phyloP scores from a whole-genome alignment of 2,888 invertebrate species.

The Pasiphila rectangulata region DNA sequence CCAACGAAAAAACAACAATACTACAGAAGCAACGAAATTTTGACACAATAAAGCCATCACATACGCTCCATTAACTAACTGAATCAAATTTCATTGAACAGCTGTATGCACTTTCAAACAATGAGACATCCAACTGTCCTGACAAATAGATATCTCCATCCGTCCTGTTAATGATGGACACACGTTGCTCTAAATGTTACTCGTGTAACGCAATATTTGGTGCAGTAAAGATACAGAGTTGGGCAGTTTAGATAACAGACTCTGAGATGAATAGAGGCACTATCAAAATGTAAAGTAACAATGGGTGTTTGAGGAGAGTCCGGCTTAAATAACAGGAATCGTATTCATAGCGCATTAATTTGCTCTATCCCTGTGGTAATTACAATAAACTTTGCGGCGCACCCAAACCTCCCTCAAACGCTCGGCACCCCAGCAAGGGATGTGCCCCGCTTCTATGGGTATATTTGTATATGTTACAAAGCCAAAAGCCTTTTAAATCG shows the following conservation, averaged over 20 bases:
- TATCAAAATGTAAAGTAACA: slow-evolving; percentile 19
- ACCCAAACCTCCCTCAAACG: slow-evolving; percentile 24
- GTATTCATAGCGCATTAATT: slow-evolving; percentile 44
- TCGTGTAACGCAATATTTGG: slow-evolving; percentile 14
- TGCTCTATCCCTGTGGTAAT: slow-evolving; percentile 45
- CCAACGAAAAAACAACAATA: slow-evolving; percentile 42
- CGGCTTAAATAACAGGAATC: slow-evolving; percentile 41
- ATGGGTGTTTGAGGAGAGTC: slow-evolving; percentile 18
- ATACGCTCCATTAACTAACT: slow-evolving; percentile 65
- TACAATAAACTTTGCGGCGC: slow-evolving; percentile 29
- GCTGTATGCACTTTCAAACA: slow-evolving; percentile 60
- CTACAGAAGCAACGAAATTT: slow-evolving; percentile 44
- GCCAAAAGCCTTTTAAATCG: slow-evolving; percentile 25
- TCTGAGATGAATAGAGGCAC: slow-evolving; percentile 14
- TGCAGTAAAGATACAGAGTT: slow-evolving; percentile 14
- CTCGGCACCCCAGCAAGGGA: slow-evolving; percentile 26
- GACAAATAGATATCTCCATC: slow-evolving; percentile 46
- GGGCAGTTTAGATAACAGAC: slow-evolving; percentile 16
- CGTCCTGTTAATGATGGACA: slow-evolving; percentile 30
- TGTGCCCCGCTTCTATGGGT: slow-evolving; percentile 33
- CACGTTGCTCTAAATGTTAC: slow-evolving; percentile 20
- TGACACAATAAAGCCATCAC: slow-evolving; percentile 49
- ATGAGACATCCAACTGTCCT: slow-evolving; percentile 47
- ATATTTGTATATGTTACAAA: slow-evolving; percentile 39
- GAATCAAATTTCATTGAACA: slow-evolving; percentile 73